A percentile compares a stretch with the other conserved stretches of the same genome.
These are phyloP conservation scores for Buphagus erythrorhynchus DNA, from an alignment of 2,797 vertebrate species.

Conservation along the genomic window DNA sequence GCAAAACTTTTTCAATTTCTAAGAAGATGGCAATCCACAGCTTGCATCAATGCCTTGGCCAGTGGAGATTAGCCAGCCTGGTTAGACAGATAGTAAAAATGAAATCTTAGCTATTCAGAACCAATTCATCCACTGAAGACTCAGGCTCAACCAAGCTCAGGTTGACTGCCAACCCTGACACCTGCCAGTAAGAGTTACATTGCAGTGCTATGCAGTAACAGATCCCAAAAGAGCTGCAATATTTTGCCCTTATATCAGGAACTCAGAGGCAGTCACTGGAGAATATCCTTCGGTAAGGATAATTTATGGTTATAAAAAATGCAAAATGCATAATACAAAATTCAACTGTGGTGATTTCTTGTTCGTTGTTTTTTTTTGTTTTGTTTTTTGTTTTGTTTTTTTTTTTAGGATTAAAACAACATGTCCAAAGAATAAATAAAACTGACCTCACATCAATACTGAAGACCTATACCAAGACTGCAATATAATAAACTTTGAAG, in stretches of 20 bases:
- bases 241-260: not conserved
- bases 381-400: rapidly evolving
- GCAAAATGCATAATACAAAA: not conserved
- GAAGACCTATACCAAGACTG: not conserved
- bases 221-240: not conserved
- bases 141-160: not conserved
- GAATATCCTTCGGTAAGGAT: not conserved
- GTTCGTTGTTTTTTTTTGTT: rapidly evolving
- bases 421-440: not conserved
- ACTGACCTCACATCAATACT: rapidly evolving
- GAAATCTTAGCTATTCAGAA: not conserved
- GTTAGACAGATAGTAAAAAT: not conserved
- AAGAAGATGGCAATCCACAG: not conserved
- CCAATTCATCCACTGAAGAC: not conserved
- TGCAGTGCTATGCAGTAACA: not conserved
- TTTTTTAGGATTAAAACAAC: not conserved
- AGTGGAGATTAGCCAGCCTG: not conserved
- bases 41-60: not conserved
- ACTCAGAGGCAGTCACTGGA: not conserved
- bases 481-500: not conserved
- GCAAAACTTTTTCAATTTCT: not conserved
- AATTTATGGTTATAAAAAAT: not conserved
- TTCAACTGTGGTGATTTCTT: not conserved
- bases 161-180: not conserved
- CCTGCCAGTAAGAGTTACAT: not conserved